A percentile compares a stretch with the other conserved stretches of the same genome.
phyloP scores from a whole-genome alignment of 2,888 invertebrate genomes.

The Pandemis cinnamomeana region DNA sequence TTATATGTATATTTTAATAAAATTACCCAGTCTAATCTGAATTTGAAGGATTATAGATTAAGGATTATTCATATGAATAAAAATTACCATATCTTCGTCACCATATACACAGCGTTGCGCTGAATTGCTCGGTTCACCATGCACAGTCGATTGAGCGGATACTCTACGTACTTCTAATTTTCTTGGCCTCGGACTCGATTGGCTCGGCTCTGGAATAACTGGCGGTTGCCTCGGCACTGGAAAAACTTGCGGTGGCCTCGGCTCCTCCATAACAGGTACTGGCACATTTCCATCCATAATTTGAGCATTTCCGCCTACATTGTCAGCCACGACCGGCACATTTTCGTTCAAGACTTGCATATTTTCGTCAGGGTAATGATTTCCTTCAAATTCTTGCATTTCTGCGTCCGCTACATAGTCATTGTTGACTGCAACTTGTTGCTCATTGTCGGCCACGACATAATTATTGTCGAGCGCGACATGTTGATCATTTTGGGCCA shows the following conservation, averaged over 20 bases:
- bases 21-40: no score
- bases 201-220: not conserved
- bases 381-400: not conserved
- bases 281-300: not conserved
- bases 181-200: constrained; percentile 46
- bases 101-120: not conserved
- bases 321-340: not conserved
- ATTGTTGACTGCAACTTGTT: not conserved
- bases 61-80: not conserved
- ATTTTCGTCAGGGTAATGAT: not conserved
- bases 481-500: not conserved
- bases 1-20: no score
- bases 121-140: constrained; percentile 47
- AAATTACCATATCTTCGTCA: constrained; percentile 1
- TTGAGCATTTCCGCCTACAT: not conserved
- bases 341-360: not conserved
- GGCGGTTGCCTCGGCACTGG: not conserved
- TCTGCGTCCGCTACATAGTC: not conserved
- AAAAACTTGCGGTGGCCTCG: not conserved
- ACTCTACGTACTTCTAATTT: constrained; percentile 59
- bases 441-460: not conserved
- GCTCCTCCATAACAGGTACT: not conserved
- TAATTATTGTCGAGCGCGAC: not conserved
- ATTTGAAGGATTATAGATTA: no score
- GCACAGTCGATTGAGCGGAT: constrained; percentile 67